Conservation (phyloP, 2,113 vertebrate genomes). For the Montifringilla adamsi region DNA sequence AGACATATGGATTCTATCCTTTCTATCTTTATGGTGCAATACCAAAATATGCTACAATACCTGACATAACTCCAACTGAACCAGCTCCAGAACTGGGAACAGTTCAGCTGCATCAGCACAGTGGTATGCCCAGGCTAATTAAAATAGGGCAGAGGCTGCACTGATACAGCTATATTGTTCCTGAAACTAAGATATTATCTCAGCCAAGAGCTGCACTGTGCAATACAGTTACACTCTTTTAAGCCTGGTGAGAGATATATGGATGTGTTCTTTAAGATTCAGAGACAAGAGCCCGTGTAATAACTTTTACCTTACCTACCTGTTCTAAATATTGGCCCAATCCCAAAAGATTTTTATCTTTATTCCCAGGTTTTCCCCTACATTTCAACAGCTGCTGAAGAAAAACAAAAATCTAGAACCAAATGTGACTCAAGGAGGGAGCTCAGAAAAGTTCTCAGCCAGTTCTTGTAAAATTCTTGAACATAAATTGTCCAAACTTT, state of each 20-base stretch:
- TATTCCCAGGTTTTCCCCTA: neutral
- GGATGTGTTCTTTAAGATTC: neutral
- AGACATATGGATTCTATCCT: constrained; percentile 28
- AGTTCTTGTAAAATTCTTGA: neutral
- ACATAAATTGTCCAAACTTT: neutral
- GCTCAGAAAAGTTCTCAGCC: neutral
- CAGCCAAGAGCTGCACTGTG: neutral
- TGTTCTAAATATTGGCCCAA: neutral
- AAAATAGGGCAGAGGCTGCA: constrained; percentile 57
- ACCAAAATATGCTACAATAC: constrained; percentile 20
- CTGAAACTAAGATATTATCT: constrained; percentile 57
- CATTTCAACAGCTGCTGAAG: neutral
- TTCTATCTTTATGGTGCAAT: constrained; percentile 30
- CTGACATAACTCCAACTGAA: constrained; percentile 49
- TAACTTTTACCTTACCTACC: constrained; percentile 4
- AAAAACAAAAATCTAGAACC: neutral
- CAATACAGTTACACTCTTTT: neutral
- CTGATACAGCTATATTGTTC: constrained; percentile 12
- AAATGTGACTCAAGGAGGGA: neutral
- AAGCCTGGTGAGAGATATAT: neutral
- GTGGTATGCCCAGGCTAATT: constrained; percentile 49
- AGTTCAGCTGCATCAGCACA: constrained; percentile 48
- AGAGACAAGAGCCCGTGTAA: neutral
- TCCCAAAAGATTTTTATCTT: neutral
- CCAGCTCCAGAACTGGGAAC: constrained; percentile 35